These are phyloP conservation scores for Thaumatotibia leucotreta DNA, from an alignment of 1,140 invertebrate genomes.

Conservation along the genomic window DNA sequence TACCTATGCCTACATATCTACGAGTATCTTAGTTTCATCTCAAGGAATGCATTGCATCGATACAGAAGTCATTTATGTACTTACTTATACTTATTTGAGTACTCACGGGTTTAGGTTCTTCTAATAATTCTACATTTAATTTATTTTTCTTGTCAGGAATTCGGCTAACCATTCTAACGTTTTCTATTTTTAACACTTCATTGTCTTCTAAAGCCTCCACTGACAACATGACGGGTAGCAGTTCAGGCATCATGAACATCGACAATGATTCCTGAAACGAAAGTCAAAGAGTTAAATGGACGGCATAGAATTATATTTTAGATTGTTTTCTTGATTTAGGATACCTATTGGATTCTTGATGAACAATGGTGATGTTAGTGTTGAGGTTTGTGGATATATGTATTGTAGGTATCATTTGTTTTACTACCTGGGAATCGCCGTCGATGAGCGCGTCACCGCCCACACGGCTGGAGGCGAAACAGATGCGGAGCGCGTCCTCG, in stretches of 20 bases:
- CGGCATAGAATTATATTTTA: too few relatives aligned
- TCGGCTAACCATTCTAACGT: constrained; percentile 79
- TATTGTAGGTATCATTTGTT: too few relatives aligned
- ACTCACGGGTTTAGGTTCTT: constrained; percentile 76
- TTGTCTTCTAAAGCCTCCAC: constrained; percentile 91
- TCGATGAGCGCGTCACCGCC: constrained; percentile 84
- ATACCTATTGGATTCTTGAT: too few relatives aligned
- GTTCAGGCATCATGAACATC: constrained; percentile 86
- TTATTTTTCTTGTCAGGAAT: constrained; percentile 81
- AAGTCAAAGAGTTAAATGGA: constrained; percentile 4
- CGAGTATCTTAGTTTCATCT: too few relatives aligned
- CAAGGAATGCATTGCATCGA: too few relatives aligned
- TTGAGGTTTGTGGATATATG: too few relatives aligned
- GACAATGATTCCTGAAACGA: constrained; percentile 81
- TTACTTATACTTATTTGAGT: too few relatives aligned
- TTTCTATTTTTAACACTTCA: constrained; percentile 84
- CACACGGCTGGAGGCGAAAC: constrained; percentile 82
- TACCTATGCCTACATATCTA: too few relatives aligned
- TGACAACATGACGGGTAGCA: constrained; percentile 83
- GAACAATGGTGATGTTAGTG: too few relatives aligned
- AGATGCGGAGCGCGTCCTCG: constrained; percentile 80
- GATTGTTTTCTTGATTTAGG: too few relatives aligned
- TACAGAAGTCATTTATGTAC: too few relatives aligned
- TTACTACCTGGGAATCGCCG: constrained; percentile 82
- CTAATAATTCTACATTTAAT: constrained; percentile 78